Conservation (phyloP, 2,113 vertebrate genomes). For the Callochromis pleurospilus region DNA sequence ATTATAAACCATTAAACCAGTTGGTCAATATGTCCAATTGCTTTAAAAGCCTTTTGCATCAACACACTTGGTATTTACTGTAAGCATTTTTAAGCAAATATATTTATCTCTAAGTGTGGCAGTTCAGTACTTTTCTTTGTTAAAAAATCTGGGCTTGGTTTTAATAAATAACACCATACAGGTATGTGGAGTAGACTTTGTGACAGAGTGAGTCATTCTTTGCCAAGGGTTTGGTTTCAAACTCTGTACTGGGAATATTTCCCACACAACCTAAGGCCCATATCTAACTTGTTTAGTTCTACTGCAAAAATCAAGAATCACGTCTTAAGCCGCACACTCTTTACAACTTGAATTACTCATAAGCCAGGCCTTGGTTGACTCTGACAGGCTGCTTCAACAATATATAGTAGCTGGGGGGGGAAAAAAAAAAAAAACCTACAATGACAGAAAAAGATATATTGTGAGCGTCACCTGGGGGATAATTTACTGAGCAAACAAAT, state of each 20-base stretch:
- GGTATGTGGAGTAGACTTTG: neutral
- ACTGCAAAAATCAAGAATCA: neutral
- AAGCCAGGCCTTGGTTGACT: neutral
- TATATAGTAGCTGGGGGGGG: neutral
- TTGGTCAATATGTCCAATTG: neutral
- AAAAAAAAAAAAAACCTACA: rapidly evolving
- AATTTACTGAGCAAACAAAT: neutral
- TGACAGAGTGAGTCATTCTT: neutral
- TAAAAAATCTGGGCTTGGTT: neutral
- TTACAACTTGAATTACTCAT: neutral
- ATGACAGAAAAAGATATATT: neutral
- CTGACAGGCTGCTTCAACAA: neutral
- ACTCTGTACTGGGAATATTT: neutral
- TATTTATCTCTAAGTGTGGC: neutral
- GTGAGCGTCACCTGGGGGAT: neutral
- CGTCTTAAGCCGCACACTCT: neutral
- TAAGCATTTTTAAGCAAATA: neutral
- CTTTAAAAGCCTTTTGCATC: neutral
- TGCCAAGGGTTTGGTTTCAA: neutral
- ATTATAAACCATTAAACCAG: neutral
- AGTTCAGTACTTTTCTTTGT: neutral
- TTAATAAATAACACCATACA: neutral
- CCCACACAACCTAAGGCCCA: neutral
- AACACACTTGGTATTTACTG: neutral
- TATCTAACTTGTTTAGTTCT: neutral